Evolutionary conservation across 2,888 invertebrate species (phyloP).

Genomic region (Gerris lacustris): DNA sequence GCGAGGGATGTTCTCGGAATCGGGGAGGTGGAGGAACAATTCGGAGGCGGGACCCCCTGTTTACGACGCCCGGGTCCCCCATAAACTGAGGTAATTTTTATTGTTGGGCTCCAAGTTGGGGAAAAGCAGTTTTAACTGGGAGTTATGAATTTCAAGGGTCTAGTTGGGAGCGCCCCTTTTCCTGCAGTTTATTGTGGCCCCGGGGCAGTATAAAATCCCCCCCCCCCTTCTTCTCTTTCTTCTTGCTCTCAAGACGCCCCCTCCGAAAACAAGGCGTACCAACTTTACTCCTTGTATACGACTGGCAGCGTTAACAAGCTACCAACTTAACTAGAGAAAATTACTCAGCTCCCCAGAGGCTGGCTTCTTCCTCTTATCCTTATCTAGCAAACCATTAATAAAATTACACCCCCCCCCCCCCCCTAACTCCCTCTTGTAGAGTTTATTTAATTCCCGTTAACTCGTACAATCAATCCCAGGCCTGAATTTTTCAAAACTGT

Average conservation of each 20-base stretch:
- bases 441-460: constrained; percentile 5
- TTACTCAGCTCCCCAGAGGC: constrained; percentile 4
- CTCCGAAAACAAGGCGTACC: constrained; percentile 7
- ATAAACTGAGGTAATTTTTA: constrained; percentile 9
- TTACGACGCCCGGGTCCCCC: neutral
- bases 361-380: neutral
- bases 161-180: neutral
- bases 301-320: constrained; percentile 8
- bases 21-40: constrained; percentile 4
- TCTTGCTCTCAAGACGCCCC: neutral
- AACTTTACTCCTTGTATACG: constrained; percentile 10
- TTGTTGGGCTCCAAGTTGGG: constrained; percentile 11
- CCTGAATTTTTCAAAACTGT: constrained; percentile 2
- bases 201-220: constrained; percentile 2
- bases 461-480: neutral
- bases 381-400: constrained; percentile 3
- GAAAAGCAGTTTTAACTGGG: constrained; percentile 12
- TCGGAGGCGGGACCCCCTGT: constrained; percentile 1
- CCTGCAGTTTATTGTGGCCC: neutral
- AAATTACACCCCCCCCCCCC: neutral
- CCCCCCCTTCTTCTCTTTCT: neutral
- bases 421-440: neutral
- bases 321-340: constrained; percentile 9
- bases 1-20: constrained; percentile 4
- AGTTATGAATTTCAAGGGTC: constrained; percentile 12